A percentile compares a stretch with the other conserved stretches of the same genome.
Conservation (phyloP, 2,888 invertebrate species). For the Stenotaenia linearis region DNA sequence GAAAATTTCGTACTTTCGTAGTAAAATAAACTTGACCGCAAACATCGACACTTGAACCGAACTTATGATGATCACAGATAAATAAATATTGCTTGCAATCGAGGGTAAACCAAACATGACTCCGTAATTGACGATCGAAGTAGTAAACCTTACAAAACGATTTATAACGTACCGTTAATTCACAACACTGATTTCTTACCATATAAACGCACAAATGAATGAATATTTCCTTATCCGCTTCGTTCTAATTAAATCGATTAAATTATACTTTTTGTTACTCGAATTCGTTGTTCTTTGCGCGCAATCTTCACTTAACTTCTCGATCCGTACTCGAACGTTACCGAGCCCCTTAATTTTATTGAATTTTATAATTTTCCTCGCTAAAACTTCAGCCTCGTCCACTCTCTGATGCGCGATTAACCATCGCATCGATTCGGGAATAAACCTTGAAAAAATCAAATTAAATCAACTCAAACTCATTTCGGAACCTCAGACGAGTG, state of each 20-base stretch:
- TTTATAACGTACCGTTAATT: too few relatives aligned
- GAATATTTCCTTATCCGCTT: slow-evolving; percentile 12
- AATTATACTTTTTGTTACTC: background rate
- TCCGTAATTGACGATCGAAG: too few relatives aligned
- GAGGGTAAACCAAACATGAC: too few relatives aligned
- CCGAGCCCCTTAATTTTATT: background rate
- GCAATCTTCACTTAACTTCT: background rate
- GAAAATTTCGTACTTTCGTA: too few relatives aligned
- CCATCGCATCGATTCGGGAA: slow-evolving; percentile 35
- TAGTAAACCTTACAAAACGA: background rate
- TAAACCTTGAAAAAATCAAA: slow-evolving; percentile 28
- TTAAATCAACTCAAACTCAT: too few relatives aligned
- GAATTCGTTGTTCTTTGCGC: background rate
- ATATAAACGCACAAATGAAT: slow-evolving; percentile 11
- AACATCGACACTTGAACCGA: too few relatives aligned
- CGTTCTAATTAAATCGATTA: slow-evolving; percentile 30
- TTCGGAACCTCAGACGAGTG: too few relatives aligned
- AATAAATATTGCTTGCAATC: too few relatives aligned
- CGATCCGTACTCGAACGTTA: background rate
- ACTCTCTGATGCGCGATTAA: slow-evolving; percentile 30
- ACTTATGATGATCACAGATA: too few relatives aligned
- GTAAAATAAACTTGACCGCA: too few relatives aligned
- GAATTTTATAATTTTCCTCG: slow-evolving; percentile 6
- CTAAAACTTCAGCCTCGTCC: slow-evolving; percentile 24
- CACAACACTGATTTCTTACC: too few relatives aligned